A percentile compares a stretch with the other conserved stretches of the same genome.
Evolutionary conservation across 1,140 invertebrate genomes (phyloP).

Genomic region (Bradysia coprophila): DNA sequence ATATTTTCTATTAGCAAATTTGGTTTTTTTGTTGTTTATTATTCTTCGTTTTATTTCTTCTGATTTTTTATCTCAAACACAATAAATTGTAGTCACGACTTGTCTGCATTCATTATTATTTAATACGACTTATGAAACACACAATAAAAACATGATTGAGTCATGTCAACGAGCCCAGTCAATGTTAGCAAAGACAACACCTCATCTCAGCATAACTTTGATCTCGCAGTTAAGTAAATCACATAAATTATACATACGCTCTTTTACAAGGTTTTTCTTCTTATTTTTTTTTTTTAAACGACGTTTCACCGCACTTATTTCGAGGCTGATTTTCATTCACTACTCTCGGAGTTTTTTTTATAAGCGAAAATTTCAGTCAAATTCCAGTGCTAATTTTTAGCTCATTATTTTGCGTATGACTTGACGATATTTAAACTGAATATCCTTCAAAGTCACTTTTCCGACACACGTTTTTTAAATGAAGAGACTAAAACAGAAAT

Average conservation of each 20-base stretch:
- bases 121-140: background rate
- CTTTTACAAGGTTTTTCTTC: background rate
- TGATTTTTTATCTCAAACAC: background rate
- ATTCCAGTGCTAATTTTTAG: too few relatives aligned
- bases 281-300: background rate
- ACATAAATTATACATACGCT: too few relatives aligned
- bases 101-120: slow-evolving; percentile 1
- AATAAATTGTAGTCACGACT: slow-evolving; percentile 1
- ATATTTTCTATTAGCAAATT: background rate
- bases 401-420: too few relatives aligned
- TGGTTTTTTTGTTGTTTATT: background rate
- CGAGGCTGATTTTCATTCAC: too few relatives aligned
- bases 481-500: too few relatives aligned
- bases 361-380: too few relatives aligned
- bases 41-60: background rate
- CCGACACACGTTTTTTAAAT: too few relatives aligned
- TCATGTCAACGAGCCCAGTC: background rate
- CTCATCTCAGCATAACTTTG: background rate
- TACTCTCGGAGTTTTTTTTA: too few relatives aligned
- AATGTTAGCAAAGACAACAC: background rate
- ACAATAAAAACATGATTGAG: background rate
- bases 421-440: too few relatives aligned
- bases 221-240: too few relatives aligned
- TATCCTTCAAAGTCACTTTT: too few relatives aligned
- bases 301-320: background rate